A percentile compares a stretch with the other conserved stretches of the same genome.
Conservation (phyloP, 1,140 invertebrate genomes). For the Apis florea region DNA sequence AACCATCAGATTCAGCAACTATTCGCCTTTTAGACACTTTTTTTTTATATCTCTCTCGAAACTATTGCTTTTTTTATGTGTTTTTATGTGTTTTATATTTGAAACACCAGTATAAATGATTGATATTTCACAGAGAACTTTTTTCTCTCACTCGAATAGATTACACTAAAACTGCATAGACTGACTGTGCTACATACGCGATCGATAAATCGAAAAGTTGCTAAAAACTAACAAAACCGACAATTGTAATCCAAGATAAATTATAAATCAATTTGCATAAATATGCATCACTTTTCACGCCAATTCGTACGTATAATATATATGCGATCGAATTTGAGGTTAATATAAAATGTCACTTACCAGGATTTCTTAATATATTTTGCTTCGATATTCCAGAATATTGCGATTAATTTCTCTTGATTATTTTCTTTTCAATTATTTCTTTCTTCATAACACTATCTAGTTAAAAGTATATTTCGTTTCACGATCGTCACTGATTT, state of each 20-base stretch:
- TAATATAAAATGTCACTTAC: neutral
- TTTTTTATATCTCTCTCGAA: neutral
- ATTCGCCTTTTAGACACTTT: neutral
- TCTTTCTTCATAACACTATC: neutral
- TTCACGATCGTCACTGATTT: neutral
- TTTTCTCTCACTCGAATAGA: neutral
- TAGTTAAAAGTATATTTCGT: neutral
- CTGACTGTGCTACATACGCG: neutral
- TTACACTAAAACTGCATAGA: neutral
- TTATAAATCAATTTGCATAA: neutral
- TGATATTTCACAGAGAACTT: neutral
- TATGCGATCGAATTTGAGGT: neutral
- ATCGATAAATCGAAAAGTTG: conserved; percentile 7
- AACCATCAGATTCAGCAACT: neutral
- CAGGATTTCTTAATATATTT: too few species aligned
- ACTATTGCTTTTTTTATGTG: neutral
- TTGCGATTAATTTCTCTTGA: neutral
- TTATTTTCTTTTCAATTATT: neutral
- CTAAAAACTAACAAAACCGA: neutral
- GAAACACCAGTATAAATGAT: neutral
- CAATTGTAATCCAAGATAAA: neutral
- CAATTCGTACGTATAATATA: neutral
- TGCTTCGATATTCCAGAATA: neutral
- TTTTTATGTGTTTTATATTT: neutral
- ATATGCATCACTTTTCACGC: neutral